Evolutionary conservation across 2,113 vertebrate genomes (phyloP), one percentile per base, ranked within the genome.

Genomic region (Antennarius striatus): DNA sequence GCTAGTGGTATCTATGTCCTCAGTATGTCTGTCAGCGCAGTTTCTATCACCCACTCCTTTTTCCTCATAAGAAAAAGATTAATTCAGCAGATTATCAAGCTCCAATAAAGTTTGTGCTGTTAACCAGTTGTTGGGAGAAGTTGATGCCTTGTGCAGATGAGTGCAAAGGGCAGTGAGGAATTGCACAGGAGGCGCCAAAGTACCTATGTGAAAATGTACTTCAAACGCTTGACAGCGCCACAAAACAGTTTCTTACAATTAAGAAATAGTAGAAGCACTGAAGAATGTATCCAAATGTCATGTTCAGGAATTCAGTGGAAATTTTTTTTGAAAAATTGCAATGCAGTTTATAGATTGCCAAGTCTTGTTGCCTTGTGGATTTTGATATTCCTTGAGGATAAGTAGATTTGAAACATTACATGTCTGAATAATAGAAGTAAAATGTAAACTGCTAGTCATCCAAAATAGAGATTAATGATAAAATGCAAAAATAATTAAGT

Each of bases 31-130:
- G 86, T 91, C 88, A 90, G 71, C 86, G 6, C 77, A n/a, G 57
- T 71, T 77, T 75, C 71, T 82, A 83, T 90, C 86, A 42, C 55
- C 65, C 71, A 36, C 75, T 72, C 77, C 76, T 74, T 77, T 88
- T 86, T 67, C 74, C 79, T 91, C 79, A 90, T 90, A 82, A 91
- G 86, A 88, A 89, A 87, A 80, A 88, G 86, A 91, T 90, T 89
- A 84, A 91, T 85, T 87, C 85, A 72, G 79, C 85, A 90, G 89
- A 91, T 90, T 89, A 89, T 87, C 79, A 56, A 75, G 66, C 61
- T 77, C 50, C 74, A 83, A 87, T 91, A 85, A 86, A 90, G 86
- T 87, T 68, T 77, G 84, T 71, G 71, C 87, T 89, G 82, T 90
- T 87, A 85, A 85, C 71, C 59, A 78, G 78, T 75, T 75, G 82